Evolutionary conservation across 2,888 invertebrate species (phyloP).

Genomic region (Anaspis maculata): DNA sequence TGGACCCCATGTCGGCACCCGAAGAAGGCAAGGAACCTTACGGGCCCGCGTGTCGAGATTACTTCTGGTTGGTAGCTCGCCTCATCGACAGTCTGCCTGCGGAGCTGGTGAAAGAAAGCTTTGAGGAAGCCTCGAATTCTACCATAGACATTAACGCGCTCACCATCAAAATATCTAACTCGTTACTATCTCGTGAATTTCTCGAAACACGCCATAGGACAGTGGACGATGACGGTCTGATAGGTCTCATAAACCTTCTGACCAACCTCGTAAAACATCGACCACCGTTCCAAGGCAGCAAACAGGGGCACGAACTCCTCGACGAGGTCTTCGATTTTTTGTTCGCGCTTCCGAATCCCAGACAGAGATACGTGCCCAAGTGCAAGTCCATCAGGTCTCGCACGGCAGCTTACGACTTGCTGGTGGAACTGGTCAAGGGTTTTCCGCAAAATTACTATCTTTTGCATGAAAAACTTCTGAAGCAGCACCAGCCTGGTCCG

Average conservation of each 20-base stretch:
- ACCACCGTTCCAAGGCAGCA: constrained; percentile 74
- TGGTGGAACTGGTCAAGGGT: constrained; percentile 80
- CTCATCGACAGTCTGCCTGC: constrained; percentile 79
- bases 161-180: constrained; percentile 58
- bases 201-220: constrained; percentile 74
- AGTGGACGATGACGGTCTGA: constrained; percentile 82
- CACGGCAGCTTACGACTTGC: constrained; percentile 82
- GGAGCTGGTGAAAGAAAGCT: constrained; percentile 62
- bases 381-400: constrained; percentile 87
- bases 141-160: constrained; percentile 62
- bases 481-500: constrained; percentile 78
- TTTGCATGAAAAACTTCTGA: constrained; percentile 72
- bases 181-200: constrained; percentile 69
- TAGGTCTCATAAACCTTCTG: constrained; percentile 77
- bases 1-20: constrained; percentile 43
- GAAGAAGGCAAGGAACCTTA: constrained; percentile 90
- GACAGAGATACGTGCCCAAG: constrained; percentile 78
- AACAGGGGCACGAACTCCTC: constrained; percentile 63
- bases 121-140: constrained; percentile 48
- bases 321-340: constrained; percentile 75
- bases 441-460: constrained; percentile 79
- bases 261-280: constrained; percentile 86
- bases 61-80: constrained; percentile 86
- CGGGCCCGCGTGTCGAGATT: constrained; percentile 89
- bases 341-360: constrained; percentile 83